Evolutionary conservation across 2,888 invertebrate species (phyloP), one percentile per base, ranked within the genome.

Genomic region (Catocala nupta): DNA sequence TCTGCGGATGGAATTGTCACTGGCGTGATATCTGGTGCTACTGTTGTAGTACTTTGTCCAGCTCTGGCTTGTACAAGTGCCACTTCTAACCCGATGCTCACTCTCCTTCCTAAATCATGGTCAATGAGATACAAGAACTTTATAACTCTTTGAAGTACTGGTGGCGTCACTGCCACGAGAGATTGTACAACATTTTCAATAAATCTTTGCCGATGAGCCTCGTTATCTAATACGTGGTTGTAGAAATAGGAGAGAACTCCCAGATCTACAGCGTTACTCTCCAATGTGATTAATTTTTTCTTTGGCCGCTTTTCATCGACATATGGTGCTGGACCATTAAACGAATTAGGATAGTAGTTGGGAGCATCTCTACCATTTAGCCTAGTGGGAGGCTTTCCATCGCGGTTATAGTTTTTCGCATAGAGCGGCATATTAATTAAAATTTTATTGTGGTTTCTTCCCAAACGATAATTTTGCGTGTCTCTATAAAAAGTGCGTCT

Each of bases 91-190:
- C 63, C 63, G n/a, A 33, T 47, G 48, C 94, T 93, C 10, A 97
- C 90, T 83, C 95, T 92, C 69, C 90, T 94, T 0, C 98, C 97
- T 65, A 97, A 96, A 44, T 96, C 96, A 0, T 95, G 86, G 86
- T 98, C 96, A 0, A 96, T 97, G 80, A 97, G 94, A 11, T 95
- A 89, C 82, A 98, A 97, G 84, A 97, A 96, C 71, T 96, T 95
- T 6, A 98, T 95, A 5, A 96, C 96, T 61, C 98, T 95, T 75
- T 96, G 96, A 87, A 97, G 33, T 43, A 68, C 57, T 9, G 64
- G 54, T 7, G 71, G 71, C 13, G 65, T 57, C 6, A 62, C 65
- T 49, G 55, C 42, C 8, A 48, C 13, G 2, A 67, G 39, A 8
- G 57, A 49, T 1, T 42, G 10, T 12, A 56, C 59, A 8, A 63